Conservation (phyloP, 2,888 invertebrate species). For the Proisotoma minuta region DNA sequence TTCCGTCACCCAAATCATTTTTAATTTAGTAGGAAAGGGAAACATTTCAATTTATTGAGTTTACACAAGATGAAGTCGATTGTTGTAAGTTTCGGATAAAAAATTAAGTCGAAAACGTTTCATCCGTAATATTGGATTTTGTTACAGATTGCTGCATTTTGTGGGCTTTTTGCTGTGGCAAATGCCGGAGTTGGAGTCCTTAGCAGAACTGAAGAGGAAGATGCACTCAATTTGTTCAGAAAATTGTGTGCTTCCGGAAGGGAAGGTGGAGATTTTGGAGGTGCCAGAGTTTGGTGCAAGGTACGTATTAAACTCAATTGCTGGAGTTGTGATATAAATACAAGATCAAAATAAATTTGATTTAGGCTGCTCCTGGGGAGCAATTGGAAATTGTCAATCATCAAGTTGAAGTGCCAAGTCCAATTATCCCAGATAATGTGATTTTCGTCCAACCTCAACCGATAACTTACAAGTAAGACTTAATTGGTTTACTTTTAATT, state of each 20-base stretch:
- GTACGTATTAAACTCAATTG: too few relatives aligned
- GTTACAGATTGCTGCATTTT: too few relatives aligned
- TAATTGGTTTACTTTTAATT: too few relatives aligned
- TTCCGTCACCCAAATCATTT: too few relatives aligned
- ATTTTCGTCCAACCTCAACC: constrained; percentile 21
- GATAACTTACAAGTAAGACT: constrained; percentile 14
- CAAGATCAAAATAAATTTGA: background rate
- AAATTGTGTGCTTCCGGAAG: constrained; percentile 17
- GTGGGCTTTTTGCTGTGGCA: constrained; percentile 8
- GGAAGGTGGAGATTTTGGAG: constrained; percentile 23
- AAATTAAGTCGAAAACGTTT: background rate
- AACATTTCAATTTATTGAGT: background rate
- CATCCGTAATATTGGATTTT: too few relatives aligned
- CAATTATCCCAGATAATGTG: constrained; percentile 17
- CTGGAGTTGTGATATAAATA: background rate
- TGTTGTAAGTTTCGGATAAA: background rate
- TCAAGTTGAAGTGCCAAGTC: constrained; percentile 18
- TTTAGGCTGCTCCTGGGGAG: constrained; percentile 10
- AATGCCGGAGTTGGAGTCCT: constrained; percentile 26
- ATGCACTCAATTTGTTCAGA: constrained; percentile 15
- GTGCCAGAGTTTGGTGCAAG: constrained; percentile 25
- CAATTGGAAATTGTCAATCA: constrained; percentile 22
- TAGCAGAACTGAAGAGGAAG: constrained; percentile 20
- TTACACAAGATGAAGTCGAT: background rate
- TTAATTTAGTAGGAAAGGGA: too few relatives aligned